These are phyloP conservation scores for Orthosia incerta DNA, from an alignment of 2,888 invertebrate genomes.

Conservation along the genomic window DNA sequence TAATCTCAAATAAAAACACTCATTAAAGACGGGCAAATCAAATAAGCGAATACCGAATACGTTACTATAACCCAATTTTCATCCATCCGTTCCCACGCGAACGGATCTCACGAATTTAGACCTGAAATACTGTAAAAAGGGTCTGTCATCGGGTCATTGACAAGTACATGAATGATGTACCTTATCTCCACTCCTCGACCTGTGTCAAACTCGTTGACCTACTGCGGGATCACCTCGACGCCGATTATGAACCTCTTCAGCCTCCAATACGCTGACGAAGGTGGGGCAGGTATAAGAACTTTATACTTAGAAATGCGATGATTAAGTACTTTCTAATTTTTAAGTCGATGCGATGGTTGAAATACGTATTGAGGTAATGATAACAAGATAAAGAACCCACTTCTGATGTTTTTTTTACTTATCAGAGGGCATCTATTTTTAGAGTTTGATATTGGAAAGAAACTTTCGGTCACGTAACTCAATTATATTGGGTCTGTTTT, in stretches of 20 bases:
- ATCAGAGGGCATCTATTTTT: constrained; percentile 26
- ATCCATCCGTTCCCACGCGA: constrained; percentile 19
- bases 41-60: constrained; percentile 21
- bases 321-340: constrained; percentile 62
- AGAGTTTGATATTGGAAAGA: constrained; percentile 26
- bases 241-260: constrained; percentile 74
- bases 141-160: constrained; percentile 66
- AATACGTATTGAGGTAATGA: constrained; percentile 27
- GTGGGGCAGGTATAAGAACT: constrained; percentile 51
- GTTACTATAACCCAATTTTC: constrained; percentile 31
- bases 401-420: constrained; percentile 37
- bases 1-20: constrained; percentile 13
- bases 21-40: not conserved
- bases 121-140: constrained; percentile 41
- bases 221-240: constrained; percentile 76
- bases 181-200: constrained; percentile 74
- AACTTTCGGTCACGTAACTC: constrained; percentile 43
- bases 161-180: constrained; percentile 66
- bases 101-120: constrained; percentile 32
- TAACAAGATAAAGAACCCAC: constrained; percentile 27
- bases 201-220: constrained; percentile 83
- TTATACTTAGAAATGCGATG: constrained; percentile 55
- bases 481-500: constrained; percentile 39
- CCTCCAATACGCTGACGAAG: constrained; percentile 75
- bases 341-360: constrained; percentile 27